Evolutionary conservation across 1,140 invertebrate genomes (phyloP), one percentile per base, ranked within the genome.

Genomic region (Lutraria rhynchaena): DNA sequence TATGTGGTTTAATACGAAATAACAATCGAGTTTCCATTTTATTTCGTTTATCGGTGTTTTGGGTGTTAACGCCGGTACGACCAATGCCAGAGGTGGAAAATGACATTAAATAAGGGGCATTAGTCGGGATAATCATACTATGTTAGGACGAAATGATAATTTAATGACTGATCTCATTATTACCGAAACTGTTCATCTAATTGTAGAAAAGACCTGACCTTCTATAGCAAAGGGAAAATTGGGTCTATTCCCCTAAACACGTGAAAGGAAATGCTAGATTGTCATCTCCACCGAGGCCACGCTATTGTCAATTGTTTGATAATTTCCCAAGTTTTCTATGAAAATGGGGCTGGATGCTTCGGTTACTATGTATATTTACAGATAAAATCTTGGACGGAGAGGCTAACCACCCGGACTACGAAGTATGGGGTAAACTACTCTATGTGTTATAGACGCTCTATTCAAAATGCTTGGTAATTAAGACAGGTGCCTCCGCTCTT

Each of bases 241-340:
- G 76, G 65, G 65, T 70, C 76, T 80, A 80, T 80, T 80, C 65
- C 63, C 63, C 27, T 37, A 46, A 31, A 17, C 76, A 55, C 55
- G 33, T 81, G 78, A 81, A 81, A 81, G 69, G 78, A 81, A 81
- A 74, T 73, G 55, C 41, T 33, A 49, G 78, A 81, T 81, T 73
- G 44, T 46, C 60, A 81, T 81, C 78, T 65, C 19, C 55, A 24
- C 31, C 51, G 58, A 73, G 78, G 69, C 78, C 78, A 51, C n/a
- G 58, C 57, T 57, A 81, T 81, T 73, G 55, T 81, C 69, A 74
- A 73, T 81, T 73, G 78, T 81, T 73, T 73, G 78, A 73, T 74
- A 73, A 81, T 74, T 73, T 81, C 60, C 76, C 55, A 51, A 60
- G 61, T 69, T 80, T 80, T 80, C 63, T 80, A 80, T 70, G 51